phyloP scores from a whole-genome alignment of 2,113 vertebrate species.

The Urocynchramus pylzowi region DNA sequence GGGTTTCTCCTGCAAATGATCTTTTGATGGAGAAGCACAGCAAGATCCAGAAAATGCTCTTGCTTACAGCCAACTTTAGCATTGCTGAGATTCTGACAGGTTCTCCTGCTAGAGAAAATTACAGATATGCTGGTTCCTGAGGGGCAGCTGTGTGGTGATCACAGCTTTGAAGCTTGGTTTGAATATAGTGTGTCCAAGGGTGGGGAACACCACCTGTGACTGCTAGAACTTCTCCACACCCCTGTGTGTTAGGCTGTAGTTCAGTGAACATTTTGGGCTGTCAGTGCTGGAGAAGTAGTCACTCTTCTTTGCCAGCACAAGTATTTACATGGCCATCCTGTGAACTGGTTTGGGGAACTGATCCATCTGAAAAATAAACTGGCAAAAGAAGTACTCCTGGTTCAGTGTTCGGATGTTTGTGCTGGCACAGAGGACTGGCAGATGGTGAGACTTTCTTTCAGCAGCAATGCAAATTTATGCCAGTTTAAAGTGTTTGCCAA shows the following conservation, averaged over 20 bases:
- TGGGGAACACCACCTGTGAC: background rate
- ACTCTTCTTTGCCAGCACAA: conserved; percentile 4
- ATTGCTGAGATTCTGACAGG: background rate
- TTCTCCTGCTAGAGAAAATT: background rate
- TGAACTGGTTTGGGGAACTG: conserved; percentile 50
- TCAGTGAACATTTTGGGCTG: background rate
- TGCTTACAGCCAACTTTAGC: background rate
- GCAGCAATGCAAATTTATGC: conserved; percentile 57
- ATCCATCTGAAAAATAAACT: conserved; percentile 52
- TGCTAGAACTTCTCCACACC: background rate
- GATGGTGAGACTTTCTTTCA: conserved; percentile 61
- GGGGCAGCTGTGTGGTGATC: background rate
- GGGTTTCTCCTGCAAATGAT: background rate
- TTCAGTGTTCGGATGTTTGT: conserved; percentile 58
- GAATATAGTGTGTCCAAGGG: background rate
- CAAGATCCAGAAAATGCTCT: background rate
- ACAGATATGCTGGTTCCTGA: background rate
- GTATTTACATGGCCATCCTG: conserved; percentile 53
- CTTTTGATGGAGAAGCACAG: background rate
- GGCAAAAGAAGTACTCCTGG: conserved; percentile 48
- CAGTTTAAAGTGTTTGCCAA: conserved; percentile 49
- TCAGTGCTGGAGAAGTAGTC: background rate
- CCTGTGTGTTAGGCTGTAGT: background rate
- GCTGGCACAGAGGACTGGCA: conserved; percentile 44
- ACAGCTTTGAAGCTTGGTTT: background rate